Percentiles rank a stretch among this genome's conserved stretches.
These are phyloP conservation scores for Dryocosmus kuriphilus DNA, from an alignment of 2,888 invertebrate species.

Conservation along the genomic window DNA sequence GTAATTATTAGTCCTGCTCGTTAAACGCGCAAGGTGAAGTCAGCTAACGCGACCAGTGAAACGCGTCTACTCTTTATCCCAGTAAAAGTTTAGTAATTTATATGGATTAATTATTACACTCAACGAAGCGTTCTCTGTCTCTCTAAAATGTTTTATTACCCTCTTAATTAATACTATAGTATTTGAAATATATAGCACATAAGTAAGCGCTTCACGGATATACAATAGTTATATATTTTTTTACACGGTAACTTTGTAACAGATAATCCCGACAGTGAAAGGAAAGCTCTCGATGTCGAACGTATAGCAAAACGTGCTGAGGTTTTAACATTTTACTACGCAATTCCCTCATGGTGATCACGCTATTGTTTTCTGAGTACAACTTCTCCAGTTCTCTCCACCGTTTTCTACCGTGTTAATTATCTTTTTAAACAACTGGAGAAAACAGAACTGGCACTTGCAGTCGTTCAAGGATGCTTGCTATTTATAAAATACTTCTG, in stretches of 20 bases:
- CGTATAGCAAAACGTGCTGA: background rate
- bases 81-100: conserved; percentile 14
- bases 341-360: background rate
- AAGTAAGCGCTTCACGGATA: too few relatives aligned
- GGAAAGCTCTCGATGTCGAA: background rate
- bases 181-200: background rate
- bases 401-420: conserved; percentile 7
- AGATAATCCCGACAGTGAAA: background rate
- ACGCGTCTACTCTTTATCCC: background rate
- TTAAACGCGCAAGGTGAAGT: conserved; percentile 25
- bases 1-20: conserved; percentile 33
- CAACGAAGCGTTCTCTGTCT: conserved; percentile 1
- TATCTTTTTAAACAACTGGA: conserved; percentile 29
- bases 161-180: background rate
- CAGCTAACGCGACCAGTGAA: background rate
- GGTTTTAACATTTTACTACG: conserved; percentile 9
- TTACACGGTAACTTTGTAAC: background rate
- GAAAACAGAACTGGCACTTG: conserved; percentile 22
- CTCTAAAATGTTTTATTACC: background rate
- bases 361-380: conserved; percentile 9
- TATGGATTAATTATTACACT: conserved; percentile 25
- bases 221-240: too few relatives aligned
- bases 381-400: conserved; percentile 3
- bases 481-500: conserved; percentile 18
- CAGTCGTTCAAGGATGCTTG: conserved; percentile 29